Evolutionary conservation across 2,888 invertebrate species (phyloP), one percentile per base, ranked within the genome.

Genomic region (Clivina fossor): DNA sequence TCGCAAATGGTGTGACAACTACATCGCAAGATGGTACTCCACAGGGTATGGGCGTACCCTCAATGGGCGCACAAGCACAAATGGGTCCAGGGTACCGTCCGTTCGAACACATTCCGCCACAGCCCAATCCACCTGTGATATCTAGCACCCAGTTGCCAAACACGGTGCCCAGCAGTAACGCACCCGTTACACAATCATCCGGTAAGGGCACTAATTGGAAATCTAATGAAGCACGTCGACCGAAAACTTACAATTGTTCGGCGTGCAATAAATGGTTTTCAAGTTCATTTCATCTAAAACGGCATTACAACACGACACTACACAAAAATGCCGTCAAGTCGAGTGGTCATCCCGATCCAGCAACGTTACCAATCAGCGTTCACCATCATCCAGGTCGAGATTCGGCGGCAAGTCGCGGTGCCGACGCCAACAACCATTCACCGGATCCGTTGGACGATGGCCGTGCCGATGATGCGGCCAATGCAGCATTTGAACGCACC

Each of bases 261-360:
- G 91, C 93, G 53, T 93, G 93, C 75, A 93, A 93, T 76, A 93
- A 93, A 78, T 93, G 93, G 93, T 93, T 93, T 71, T 93, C 93
- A 16, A 91, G 91, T 74, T 92, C 92, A 9, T 93, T 93, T 0
- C 93, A 93, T 71, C 74, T 93, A 46, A 93, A 93, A 73, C 80
- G 93, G 55, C 93, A 93, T 71, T 93, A 93, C 71, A 93, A 93
- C 67, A 93, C 93, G 11, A 93, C 93, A 35, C 73, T 93, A 63
- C 93, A 93, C 66, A 93, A 93, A 74, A 93, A 93, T 69, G 92
- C 92, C 0, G 91, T 92, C 1, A 86, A 91, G 66, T 88, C 90
- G 38, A 90, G 90, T 61, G 91, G 91, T 0, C 86, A 86, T 62
- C 89, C 90, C 0, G 91, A 92, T 73, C 91, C 91, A n/a, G 90